phyloP scores from a whole-genome alignment of 2,888 invertebrate species.

The Dryadula phaetusa region DNA sequence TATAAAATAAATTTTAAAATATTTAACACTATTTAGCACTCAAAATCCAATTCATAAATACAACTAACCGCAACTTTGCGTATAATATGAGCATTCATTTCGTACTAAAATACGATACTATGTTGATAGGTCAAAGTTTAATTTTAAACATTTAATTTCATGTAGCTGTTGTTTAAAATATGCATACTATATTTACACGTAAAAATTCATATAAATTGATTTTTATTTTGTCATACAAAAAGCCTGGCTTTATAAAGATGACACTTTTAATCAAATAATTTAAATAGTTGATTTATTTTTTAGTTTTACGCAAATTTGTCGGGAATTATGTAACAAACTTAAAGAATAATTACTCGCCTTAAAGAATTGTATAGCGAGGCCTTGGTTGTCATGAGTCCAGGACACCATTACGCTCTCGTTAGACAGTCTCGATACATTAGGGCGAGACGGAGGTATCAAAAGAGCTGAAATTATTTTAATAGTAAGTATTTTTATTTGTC shows the following conservation, averaged over 20 bases:
- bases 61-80: conserved; percentile 17
- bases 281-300: no score
- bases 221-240: not conserved
- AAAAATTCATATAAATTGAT: not conserved
- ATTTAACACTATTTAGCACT: not conserved
- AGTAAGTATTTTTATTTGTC: not conserved
- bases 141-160: conserved; percentile 7
- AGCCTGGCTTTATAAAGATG: no score
- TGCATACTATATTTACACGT: not conserved
- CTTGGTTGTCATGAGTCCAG: conserved; percentile 94
- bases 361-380: conserved; percentile 93
- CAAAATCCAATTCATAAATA: conserved; percentile 8
- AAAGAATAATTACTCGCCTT: conserved; percentile 82
- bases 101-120: not conserved
- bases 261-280: no score
- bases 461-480: conserved; percentile 73
- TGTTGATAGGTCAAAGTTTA: conserved; percentile 6
- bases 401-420: conserved; percentile 97
- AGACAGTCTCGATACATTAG: conserved; percentile 93
- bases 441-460: conserved; percentile 94
- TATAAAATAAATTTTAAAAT: conserved; percentile 16
- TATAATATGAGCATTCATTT: conserved; percentile 12
- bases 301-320: no score
- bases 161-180: not conserved
- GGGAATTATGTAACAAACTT: no score